A percentile compares a stretch with the other conserved stretches of the same genome.
Evolutionary conservation across 2,888 invertebrate species (phyloP).

Genomic region (Opisthograptis luteolata): DNA sequence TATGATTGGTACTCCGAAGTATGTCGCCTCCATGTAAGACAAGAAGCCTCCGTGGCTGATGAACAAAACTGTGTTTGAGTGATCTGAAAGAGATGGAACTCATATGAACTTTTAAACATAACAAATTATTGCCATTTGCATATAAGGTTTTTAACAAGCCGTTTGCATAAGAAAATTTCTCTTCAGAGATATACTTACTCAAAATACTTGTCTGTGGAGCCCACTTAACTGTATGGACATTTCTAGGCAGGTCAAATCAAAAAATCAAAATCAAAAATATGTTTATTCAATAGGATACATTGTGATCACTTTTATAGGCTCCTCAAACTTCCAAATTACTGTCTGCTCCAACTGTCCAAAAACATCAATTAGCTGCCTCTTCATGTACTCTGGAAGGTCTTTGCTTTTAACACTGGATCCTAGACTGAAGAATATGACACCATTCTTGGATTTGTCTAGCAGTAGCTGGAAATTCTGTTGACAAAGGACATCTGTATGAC

Average conservation of each 20-base stretch:
- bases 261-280: too few species aligned
- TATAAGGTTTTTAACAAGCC: too few species aligned
- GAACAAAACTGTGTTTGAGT: slow-evolving; percentile 53
- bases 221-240: slow-evolving; percentile 64
- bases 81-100: slow-evolving; percentile 44
- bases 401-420: slow-evolving; percentile 61
- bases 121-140: too few species aligned
- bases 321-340: slow-evolving; percentile 68
- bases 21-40: slow-evolving; percentile 53
- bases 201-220: slow-evolving; percentile 61
- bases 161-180: too few species aligned
- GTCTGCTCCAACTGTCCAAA: slow-evolving; percentile 68
- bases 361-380: slow-evolving; percentile 55
- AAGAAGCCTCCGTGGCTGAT: slow-evolving; percentile 53
- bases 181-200: slow-evolving; percentile 43
- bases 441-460: slow-evolving; percentile 63
- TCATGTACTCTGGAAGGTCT: slow-evolving; percentile 53
- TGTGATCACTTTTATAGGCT: slow-evolving; percentile 46
- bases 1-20: slow-evolving; percentile 57
- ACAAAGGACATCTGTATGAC: too few species aligned
- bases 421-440: slow-evolving; percentile 73
- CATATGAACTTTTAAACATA: background rate
- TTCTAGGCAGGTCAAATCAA: slow-evolving; percentile 59
- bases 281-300: too few species aligned
- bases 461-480: slow-evolving; percentile 61